phyloP scores from a whole-genome alignment of 2,797 vertebrate genomes.

The Aldrovandia affinis region DNA sequence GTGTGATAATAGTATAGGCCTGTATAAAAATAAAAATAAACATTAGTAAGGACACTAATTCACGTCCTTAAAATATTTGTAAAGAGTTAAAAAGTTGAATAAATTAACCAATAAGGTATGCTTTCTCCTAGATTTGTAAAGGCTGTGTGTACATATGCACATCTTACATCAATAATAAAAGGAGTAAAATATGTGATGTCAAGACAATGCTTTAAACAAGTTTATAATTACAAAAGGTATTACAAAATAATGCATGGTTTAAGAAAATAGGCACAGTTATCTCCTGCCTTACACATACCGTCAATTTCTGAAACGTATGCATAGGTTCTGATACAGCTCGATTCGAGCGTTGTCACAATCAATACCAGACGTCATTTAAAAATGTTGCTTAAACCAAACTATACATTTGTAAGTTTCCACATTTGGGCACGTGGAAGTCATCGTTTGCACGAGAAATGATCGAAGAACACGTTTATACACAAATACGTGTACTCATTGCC shows the following conservation, averaged over 20 bases:
- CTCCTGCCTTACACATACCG: slow-evolving; percentile 55
- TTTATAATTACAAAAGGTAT: slow-evolving; percentile 42
- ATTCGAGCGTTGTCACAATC: slow-evolving; percentile 45
- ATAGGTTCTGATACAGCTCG: slow-evolving; percentile 24
- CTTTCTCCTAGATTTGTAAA: too few species aligned
- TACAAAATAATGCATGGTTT: slow-evolving; percentile 62
- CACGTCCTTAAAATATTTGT: too few species aligned
- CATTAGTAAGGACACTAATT: too few species aligned
- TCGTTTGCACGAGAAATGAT: slow-evolving; percentile 52
- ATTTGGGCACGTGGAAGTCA: slow-evolving; percentile 71
- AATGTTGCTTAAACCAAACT: slow-evolving; percentile 41
- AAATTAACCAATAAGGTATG: too few species aligned
- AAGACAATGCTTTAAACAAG: background rate
- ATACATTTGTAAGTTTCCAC: background rate
- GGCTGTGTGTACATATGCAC: background rate
- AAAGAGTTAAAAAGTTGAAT: too few species aligned
- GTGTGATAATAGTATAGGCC: too few species aligned
- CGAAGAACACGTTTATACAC: slow-evolving; percentile 29
- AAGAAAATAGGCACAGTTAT: slow-evolving; percentile 65
- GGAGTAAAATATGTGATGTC: background rate
- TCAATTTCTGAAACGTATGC: slow-evolving; percentile 37
- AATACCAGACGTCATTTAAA: slow-evolving; percentile 46
- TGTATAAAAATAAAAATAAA: too few species aligned
- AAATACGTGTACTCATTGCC: background rate
- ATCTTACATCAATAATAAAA: background rate